Conservation (phyloP, 1,140 invertebrate species). For the Caerostris extrusa region DNA sequence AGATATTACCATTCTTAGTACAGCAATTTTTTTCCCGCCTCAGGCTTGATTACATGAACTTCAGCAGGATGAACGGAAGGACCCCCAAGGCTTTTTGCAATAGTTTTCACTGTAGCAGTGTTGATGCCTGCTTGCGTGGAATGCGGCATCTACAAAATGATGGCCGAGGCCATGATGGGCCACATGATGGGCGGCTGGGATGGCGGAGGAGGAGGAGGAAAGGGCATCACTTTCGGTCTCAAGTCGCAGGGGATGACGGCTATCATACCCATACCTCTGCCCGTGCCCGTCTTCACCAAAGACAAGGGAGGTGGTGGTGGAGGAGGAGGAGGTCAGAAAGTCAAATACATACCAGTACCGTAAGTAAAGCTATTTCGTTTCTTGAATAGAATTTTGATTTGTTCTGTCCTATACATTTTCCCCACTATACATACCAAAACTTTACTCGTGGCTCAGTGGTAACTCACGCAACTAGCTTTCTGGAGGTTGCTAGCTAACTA, state of each 20-base stretch:
- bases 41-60: too few relatives aligned
- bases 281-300: slow-evolving; percentile 65
- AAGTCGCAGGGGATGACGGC: slow-evolving; percentile 74
- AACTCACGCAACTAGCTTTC: too few relatives aligned
- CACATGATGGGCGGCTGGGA: slow-evolving; percentile 43
- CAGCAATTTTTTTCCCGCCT: too few relatives aligned
- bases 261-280: slow-evolving; percentile 66
- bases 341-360: slow-evolving; percentile 72
- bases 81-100: background rate
- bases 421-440: too few relatives aligned
- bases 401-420: too few relatives aligned
- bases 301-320: slow-evolving; percentile 52
- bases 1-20: too few relatives aligned
- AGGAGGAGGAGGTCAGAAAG: slow-evolving; percentile 56
- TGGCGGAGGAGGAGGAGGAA: slow-evolving; percentile 1
- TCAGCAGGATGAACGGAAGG: background rate
- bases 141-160: slow-evolving; percentile 68
- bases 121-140: background rate
- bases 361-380: slow-evolving; percentile 24
- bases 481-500: too few relatives aligned
- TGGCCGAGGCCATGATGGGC: slow-evolving; percentile 61
- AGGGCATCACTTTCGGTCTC: slow-evolving; percentile 62
- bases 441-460: too few relatives aligned
- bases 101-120: background rate
- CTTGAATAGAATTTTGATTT: too few relatives aligned